Conservation (phyloP, 1,140 invertebrate species). For the Delia radicum region DNA sequence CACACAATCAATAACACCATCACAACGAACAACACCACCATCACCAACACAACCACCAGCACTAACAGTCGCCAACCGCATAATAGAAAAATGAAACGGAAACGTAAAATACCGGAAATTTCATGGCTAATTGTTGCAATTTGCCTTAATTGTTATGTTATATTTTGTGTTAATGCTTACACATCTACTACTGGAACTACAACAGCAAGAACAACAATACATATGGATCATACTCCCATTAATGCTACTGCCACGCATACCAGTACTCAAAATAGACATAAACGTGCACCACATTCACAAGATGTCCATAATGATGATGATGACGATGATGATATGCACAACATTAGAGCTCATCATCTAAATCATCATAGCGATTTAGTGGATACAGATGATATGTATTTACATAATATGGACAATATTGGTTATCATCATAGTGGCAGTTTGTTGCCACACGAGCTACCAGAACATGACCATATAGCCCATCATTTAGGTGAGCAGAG, state of each 20-base stretch:
- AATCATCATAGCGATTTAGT: neutral
- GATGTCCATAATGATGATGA: neutral
- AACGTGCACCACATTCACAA: neutral
- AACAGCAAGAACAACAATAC: neutral
- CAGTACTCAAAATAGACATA: neutral
- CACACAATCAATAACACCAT: neutral
- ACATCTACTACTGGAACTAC: neutral
- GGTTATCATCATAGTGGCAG: neutral
- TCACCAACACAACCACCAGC: neutral
- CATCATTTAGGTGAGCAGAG: constrained; percentile 48
- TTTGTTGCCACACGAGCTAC: constrained; percentile 36
- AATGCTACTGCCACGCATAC: neutral
- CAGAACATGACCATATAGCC: constrained; percentile 50
- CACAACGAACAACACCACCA: neutral
- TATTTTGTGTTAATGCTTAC: neutral
- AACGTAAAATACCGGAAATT: constrained; percentile 53
- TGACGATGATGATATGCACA: constrained; percentile 8
- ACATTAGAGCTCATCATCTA: neutral
- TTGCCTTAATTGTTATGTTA: constrained; percentile 42
- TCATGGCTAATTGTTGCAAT: constrained; percentile 52
- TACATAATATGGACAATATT: constrained; percentile 22
- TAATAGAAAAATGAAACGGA: constrained; percentile 46
- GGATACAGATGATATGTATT: constrained; percentile 3
- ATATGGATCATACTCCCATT: neutral
- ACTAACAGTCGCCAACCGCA: neutral